A percentile compares a stretch with the other conserved stretches of the same genome.
phyloP scores from a whole-genome alignment of 2,888 invertebrate species.

The Gymnoscelis rufifasciata region DNA sequence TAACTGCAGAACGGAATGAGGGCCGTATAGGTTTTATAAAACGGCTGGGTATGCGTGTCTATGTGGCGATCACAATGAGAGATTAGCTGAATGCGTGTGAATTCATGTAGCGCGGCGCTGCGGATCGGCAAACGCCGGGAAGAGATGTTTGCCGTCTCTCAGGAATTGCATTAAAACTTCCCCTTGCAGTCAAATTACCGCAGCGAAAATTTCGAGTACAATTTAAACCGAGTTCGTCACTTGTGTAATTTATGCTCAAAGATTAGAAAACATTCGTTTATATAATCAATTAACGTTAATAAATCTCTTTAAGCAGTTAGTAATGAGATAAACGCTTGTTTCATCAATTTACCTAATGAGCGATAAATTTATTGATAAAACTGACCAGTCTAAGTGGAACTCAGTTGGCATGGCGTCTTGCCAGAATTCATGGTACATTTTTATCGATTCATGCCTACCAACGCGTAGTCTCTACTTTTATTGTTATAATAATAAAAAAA shows the following conservation, averaged over 20 bases:
- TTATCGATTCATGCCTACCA: slow-evolving; percentile 18
- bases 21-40: slow-evolving; percentile 69
- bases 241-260: neutral
- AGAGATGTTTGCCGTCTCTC: slow-evolving; percentile 27
- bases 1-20: slow-evolving; percentile 65
- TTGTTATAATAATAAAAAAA: slow-evolving; percentile 17
- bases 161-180: slow-evolving; percentile 7
- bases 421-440: slow-evolving; percentile 20
- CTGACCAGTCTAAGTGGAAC: slow-evolving; percentile 6
- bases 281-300: slow-evolving; percentile 6
- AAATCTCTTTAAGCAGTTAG: slow-evolving; percentile 10
- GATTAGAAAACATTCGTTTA: slow-evolving; percentile 4
- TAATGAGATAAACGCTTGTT: slow-evolving; percentile 7
- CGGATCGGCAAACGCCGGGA: slow-evolving; percentile 65
- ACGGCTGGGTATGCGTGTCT: slow-evolving; percentile 68
- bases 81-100: slow-evolving; percentile 76
- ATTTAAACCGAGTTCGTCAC: neutral
- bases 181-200: neutral
- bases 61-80: slow-evolving; percentile 70
- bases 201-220: neutral
- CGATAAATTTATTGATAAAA: slow-evolving; percentile 14
- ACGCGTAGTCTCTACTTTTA: slow-evolving; percentile 23
- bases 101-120: slow-evolving; percentile 64
- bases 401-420: slow-evolving; percentile 7
- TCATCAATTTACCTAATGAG: slow-evolving; percentile 19